A percentile compares a stretch with the other conserved stretches of the same genome.
Evolutionary conservation across 2,888 invertebrate species (phyloP).

Genomic region (Hirtodrosophila confusa): DNA sequence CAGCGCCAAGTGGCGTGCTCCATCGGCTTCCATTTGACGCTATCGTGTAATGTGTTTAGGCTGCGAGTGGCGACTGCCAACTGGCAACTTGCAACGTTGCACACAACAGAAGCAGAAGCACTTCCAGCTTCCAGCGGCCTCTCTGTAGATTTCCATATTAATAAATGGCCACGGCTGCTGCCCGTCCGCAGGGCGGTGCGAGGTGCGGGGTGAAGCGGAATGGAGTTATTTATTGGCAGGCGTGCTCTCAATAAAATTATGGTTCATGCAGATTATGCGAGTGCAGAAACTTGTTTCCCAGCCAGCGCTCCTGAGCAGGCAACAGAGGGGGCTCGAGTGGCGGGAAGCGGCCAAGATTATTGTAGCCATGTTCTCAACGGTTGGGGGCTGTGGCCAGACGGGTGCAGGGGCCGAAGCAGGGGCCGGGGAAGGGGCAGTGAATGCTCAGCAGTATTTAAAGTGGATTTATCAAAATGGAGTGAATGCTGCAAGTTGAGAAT

Average conservation of each 20-base stretch:
- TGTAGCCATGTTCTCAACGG: conserved; percentile 59
- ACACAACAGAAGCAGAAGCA: conserved; percentile 49
- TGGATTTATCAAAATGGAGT: conserved; percentile 66
- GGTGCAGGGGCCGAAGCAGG: not conserved
- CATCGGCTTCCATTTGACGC: conserved; percentile 75
- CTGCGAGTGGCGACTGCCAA: conserved; percentile 45
- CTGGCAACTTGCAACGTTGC: conserved; percentile 16
- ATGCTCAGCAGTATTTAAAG: conserved; percentile 40
- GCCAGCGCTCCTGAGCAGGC: not conserved
- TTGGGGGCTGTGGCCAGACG: conserved; percentile 10
- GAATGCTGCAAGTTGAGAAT: conserved; percentile 37
- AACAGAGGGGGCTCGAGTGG: not conserved
- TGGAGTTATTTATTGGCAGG: conserved; percentile 76
- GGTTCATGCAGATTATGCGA: conserved; percentile 78
- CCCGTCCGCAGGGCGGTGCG: not conserved
- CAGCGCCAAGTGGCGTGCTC: conserved; percentile 51
- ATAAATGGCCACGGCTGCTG: conserved; percentile 70
- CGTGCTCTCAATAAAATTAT: conserved; percentile 79
- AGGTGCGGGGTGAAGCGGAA: not conserved
- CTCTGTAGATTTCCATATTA: conserved; percentile 79
- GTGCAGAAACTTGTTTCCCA: conserved; percentile 76
- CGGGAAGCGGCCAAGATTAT: conserved; percentile 42
- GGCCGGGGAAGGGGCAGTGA: conserved; percentile 9
- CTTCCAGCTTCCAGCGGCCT: conserved; percentile 58
- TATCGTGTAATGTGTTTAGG: conserved; percentile 79